phyloP scores from a whole-genome alignment of 2,113 vertebrate species.

The Mungos mungo region DNA sequence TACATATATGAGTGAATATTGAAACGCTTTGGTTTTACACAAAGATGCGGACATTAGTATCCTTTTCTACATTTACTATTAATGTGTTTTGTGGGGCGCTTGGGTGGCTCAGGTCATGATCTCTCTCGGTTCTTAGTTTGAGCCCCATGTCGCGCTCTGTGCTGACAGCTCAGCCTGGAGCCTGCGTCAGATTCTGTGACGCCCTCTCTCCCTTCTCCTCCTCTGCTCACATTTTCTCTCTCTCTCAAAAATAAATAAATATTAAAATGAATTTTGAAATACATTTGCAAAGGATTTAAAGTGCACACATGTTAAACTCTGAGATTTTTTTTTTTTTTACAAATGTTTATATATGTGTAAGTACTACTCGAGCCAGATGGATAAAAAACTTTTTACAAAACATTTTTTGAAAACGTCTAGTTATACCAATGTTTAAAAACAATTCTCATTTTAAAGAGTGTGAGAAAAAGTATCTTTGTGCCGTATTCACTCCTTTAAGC shows the following conservation, averaged over 20 bases:
- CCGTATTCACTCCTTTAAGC: neutral
- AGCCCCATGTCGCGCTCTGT: too few species aligned
- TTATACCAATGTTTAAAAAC: neutral
- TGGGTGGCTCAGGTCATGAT: too few species aligned
- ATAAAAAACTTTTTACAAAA: neutral
- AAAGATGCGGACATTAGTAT: neutral
- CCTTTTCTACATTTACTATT: neutral
- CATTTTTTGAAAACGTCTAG: neutral
- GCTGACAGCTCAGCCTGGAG: too few species aligned
- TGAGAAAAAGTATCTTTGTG: neutral
- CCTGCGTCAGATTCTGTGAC: too few species aligned
- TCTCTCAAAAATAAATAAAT: too few species aligned
- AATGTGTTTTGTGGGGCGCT: too few species aligned
- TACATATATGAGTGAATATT: neutral
- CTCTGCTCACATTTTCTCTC: too few species aligned
- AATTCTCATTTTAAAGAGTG: neutral
- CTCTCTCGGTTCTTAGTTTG: too few species aligned
- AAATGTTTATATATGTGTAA: neutral
- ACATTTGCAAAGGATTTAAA: constrained; percentile 7
- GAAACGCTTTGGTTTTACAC: neutral
- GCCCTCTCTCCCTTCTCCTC: too few species aligned
- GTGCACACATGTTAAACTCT: neutral
- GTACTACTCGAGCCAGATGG: neutral
- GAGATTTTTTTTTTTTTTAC: neutral
- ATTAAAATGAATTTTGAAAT: neutral